phyloP scores from a whole-genome alignment of 2,888 invertebrate genomes.

The Scaptomyza cyrtandrae region DNA sequence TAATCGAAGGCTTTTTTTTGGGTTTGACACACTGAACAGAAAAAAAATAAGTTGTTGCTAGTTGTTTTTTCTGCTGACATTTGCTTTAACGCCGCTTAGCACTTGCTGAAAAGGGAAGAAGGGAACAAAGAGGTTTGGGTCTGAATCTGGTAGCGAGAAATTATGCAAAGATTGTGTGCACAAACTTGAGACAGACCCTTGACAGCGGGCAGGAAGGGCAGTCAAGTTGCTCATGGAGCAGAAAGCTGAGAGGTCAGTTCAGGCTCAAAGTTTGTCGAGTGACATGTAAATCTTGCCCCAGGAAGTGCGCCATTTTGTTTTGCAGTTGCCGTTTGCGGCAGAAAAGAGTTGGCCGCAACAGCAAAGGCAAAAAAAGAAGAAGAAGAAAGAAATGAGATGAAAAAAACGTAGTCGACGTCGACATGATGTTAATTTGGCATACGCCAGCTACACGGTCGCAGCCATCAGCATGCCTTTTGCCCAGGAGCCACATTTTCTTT shows the following conservation, averaged over 20 bases:
- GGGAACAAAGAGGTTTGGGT: not conserved
- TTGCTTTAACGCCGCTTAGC: constrained; percentile 55
- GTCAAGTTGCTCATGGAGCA: constrained; percentile 46
- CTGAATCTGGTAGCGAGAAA: constrained; percentile 39
- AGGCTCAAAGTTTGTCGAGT: constrained; percentile 62
- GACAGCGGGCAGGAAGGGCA: constrained; percentile 31
- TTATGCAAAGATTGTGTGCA: constrained; percentile 78
- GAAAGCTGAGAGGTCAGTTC: constrained; percentile 53
- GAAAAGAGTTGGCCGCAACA: constrained; percentile 58
- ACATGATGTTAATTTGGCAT: constrained; percentile 61
- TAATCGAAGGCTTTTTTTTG: constrained; percentile 10
- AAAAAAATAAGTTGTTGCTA: constrained; percentile 42
- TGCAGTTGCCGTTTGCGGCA: constrained; percentile 20
- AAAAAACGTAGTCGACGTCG: constrained; percentile 26
- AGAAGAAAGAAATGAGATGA: constrained; percentile 6
- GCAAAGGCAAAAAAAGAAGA: constrained; percentile 3
- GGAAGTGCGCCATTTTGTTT: constrained; percentile 67
- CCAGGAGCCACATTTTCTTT: constrained; percentile 72
- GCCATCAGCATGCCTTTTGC: constrained; percentile 41
- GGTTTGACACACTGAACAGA: constrained; percentile 14
- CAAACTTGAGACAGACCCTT: constrained; percentile 54
- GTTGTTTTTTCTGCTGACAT: constrained; percentile 62
- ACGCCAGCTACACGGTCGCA: constrained; percentile 40
- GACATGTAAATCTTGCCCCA: constrained; percentile 80
- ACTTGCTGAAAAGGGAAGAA: constrained; percentile 1